Evolutionary conservation across 2,113 vertebrate genomes (phyloP).

Genomic region (Cheirogaleus medius): DNA sequence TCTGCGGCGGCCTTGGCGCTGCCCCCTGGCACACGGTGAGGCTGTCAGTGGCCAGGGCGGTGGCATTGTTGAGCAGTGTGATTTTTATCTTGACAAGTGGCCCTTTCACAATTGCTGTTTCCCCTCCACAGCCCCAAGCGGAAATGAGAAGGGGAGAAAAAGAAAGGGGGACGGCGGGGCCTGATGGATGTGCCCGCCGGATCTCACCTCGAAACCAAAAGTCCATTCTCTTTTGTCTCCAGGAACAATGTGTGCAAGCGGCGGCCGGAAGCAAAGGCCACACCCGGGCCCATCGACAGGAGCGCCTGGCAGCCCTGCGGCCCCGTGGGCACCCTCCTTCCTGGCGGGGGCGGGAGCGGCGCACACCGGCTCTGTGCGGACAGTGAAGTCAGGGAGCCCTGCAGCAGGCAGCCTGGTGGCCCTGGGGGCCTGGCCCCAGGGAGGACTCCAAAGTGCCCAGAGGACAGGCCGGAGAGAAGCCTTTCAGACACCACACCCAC

Average conservation of each 20-base stretch:
- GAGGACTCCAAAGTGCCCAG: not conserved
- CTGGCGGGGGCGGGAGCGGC: accelerated
- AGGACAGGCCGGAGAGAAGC: not conserved
- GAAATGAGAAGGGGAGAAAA: constrained; percentile 43
- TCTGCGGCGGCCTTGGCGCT: not conserved
- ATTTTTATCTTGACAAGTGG: constrained; percentile 71
- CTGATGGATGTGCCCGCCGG: not conserved
- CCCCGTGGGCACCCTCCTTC: not conserved
- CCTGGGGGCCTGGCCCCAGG: accelerated
- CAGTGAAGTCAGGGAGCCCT: accelerated
- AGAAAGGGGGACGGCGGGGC: not conserved
- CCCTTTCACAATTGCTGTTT: constrained; percentile 39
- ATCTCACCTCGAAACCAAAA: constrained; percentile 51
- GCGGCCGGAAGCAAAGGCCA: not conserved
- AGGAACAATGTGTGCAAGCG: not conserved
- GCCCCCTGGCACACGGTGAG: not conserved
- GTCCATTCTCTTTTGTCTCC: constrained; percentile 31
- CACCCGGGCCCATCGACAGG: not conserved
- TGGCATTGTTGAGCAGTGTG: not conserved
- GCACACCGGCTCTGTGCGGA: accelerated
- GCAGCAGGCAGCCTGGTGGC: accelerated
- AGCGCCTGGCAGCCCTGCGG: not conserved
- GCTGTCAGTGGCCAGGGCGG: not conserved
- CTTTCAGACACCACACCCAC: not conserved
- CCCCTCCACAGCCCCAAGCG: not conserved